Evolutionary conservation across 37 sponge, comb jelly and placozoan genomes (phyloP).

Genomic region (Corticium candelabrum): DNA sequence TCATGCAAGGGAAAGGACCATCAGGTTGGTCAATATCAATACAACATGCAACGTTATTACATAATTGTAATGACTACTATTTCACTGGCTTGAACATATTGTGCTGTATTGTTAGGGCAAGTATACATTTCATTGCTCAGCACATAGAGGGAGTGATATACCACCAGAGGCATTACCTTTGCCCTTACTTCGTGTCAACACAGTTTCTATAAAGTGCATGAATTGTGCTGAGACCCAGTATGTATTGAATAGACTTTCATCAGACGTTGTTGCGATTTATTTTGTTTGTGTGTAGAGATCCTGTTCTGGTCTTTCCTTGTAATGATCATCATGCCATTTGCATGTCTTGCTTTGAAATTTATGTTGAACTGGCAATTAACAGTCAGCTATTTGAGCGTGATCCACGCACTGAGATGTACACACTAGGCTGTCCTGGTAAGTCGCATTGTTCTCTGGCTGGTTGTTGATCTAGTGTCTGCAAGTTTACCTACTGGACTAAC

Average conservation of each 20-base stretch:
- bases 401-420: background rate
- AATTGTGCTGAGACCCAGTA: background rate
- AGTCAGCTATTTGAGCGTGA: background rate
- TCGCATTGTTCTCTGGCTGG: no score
- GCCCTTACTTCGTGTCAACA: background rate
- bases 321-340: background rate
- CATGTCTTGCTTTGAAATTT: background rate
- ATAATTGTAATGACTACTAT: no score
- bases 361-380: background rate
- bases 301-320: background rate
- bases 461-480: no score
- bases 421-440: background rate
- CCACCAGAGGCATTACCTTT: background rate
- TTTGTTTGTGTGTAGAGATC: background rate
- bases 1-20: background rate
- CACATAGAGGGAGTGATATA: background rate
- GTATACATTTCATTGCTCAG: background rate
- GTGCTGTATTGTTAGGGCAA: background rate
- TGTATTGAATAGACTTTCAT: background rate
- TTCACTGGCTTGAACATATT: no score
- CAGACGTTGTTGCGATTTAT: background rate
- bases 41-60: no score
- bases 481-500: no score
- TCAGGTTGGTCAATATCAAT: no score
- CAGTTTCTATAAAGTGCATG: background rate